These are phyloP conservation scores for Nasua narica DNA, from an alignment of 2,797 vertebrate species.

Conservation along the genomic window DNA sequence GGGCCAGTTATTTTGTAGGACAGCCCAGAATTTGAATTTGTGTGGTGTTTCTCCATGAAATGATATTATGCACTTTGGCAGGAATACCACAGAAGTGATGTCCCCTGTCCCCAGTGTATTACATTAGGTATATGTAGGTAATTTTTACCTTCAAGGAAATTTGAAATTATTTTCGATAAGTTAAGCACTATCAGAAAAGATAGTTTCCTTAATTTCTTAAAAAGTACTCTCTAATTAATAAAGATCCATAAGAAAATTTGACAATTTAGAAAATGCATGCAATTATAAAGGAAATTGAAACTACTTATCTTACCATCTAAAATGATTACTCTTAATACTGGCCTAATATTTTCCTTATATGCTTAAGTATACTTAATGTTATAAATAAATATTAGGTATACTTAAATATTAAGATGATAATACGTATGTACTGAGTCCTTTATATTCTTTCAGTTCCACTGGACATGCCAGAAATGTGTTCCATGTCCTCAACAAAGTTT, in stretches of 20 bases:
- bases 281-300: neutral
- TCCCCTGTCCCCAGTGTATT: neutral
- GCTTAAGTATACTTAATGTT: too few relatives aligned
- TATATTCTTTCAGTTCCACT: neutral
- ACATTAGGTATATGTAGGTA: neutral
- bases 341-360: neutral
- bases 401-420: neutral
- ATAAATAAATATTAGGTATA: neutral
- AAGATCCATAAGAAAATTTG: neutral
- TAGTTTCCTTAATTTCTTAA: neutral
- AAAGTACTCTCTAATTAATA: neutral
- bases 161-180: neutral
- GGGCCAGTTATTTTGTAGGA: neutral
- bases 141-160: conserved; percentile 22
- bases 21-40: neutral
- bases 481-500: neutral
- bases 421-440: neutral
- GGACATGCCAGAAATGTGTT: neutral
- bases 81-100: neutral
- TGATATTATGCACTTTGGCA: neutral
- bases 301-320: neutral
- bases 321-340: neutral
- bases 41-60: neutral
- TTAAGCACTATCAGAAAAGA: neutral
- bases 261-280: neutral